Evolutionary conservation across 2,113 vertebrate genomes (phyloP), one percentile per base, ranked within the genome.

Genomic region (Paramormyrops kingsleyae): DNA sequence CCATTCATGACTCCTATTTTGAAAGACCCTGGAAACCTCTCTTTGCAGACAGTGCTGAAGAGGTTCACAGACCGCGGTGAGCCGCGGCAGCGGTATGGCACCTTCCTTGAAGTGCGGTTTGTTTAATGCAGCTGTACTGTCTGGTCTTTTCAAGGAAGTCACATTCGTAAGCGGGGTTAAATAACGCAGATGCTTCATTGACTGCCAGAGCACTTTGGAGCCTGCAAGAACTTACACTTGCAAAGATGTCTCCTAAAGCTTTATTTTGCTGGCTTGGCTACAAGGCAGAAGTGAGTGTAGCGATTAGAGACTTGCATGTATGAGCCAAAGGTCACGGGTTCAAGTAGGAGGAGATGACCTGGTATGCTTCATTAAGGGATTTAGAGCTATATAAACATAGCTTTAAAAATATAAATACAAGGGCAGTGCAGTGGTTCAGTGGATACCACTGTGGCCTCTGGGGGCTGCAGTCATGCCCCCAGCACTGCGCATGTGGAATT

Each of bases 101-200:
- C 31, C 85, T 47, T 74, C 44, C 44, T 66, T 88, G 42, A 88
- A 46, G 59, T 12, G 87, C 12, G 5, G 21, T 88, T 88, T 74
- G 87, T 70, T 74, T 70, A 88, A 88, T 35, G 87, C 53, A n/a
- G 62, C 44, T 49, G 42, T 70, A 49, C 62, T 74, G 62, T n/a
- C 62, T 88, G 87, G 10, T 74, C 42, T 74, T 74, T 74, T 88
- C 62, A 31, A 24, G 15, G 59, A 49, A 27, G 87, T 74, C 62
- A 74, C n/a, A 24, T 88, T 88, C 46, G 87, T 74, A 50, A 88
- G 44, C 19, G 3, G 56, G 62, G 62, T 88, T 70, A 88, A 88
- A 42, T 88, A 31, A 88, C 87, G 49, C 59, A 88, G 62, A 88
- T 88, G 56, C 24, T 5, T 88, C 56, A 88, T 70, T 70, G 42